These are phyloP conservation scores for Sinocyclocheilus rhinocerous DNA, from an alignment of 2,113 vertebrate species.

Conservation along the genomic window DNA sequence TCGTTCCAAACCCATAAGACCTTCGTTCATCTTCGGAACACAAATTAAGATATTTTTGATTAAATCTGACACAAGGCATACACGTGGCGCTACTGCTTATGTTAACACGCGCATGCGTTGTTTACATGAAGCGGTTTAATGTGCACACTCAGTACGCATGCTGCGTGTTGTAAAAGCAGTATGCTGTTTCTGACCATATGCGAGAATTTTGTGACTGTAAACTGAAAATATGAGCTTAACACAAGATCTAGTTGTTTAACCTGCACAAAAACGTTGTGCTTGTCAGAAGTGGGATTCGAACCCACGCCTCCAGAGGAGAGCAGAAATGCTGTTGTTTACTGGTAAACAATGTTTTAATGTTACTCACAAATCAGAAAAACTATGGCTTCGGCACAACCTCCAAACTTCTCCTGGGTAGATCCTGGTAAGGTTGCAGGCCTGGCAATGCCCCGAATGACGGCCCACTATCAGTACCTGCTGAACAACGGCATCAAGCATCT, in stretches of 20 bases:
- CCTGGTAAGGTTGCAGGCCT: constrained; percentile 82
- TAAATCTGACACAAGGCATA: too few species aligned
- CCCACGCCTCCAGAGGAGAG: constrained; percentile 66
- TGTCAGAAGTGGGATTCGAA: constrained; percentile 66
- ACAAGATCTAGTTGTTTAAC: neutral
- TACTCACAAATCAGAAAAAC: neutral
- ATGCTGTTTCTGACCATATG: neutral
- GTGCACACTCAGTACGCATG: neutral
- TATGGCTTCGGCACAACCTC: constrained; percentile 77
- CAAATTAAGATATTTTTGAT: too few species aligned
- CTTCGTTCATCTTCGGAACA: too few species aligned
- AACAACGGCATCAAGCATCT: constrained; percentile 84
- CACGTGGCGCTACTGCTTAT: too few species aligned
- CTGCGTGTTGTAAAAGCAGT: neutral
- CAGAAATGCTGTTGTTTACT: neutral
- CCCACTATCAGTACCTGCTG: constrained; percentile 86
- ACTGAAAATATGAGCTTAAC: neutral
- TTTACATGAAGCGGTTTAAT: neutral
- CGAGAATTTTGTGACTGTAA: neutral
- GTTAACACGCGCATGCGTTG: too few species aligned
- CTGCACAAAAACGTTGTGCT: neutral
- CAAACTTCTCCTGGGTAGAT: constrained; percentile 93
- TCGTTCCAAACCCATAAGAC: too few species aligned
- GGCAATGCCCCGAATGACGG: constrained; percentile 82
- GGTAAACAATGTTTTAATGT: neutral